Evolutionary conservation across 2,797 vertebrate species (phyloP).

Genomic region (Thunnus albacares): DNA sequence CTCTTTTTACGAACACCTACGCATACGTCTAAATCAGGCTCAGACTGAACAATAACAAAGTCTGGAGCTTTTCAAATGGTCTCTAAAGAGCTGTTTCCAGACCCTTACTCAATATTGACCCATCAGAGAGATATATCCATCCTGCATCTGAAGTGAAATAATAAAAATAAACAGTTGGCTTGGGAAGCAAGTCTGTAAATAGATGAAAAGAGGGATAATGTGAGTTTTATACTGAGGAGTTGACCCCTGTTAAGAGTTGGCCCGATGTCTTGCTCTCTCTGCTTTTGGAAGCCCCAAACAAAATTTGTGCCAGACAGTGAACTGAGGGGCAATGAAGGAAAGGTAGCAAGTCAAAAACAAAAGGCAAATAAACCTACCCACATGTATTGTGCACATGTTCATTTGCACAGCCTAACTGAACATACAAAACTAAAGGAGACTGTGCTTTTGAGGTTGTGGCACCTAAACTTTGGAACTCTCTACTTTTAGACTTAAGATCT

Average conservation of each 20-base stretch:
- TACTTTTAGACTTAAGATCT: too few relatives aligned
- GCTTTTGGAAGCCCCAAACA: conserved; percentile 71
- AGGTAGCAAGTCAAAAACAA: conserved; percentile 56
- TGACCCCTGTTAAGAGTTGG: conserved; percentile 79
- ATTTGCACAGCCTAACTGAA: conserved; percentile 50
- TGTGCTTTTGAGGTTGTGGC: too few relatives aligned
- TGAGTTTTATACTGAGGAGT: conserved; percentile 74
- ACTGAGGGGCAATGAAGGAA: conserved; percentile 67
- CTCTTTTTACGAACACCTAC: conserved; percentile 74
- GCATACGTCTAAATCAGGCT: conserved; percentile 76
- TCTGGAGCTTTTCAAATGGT: conserved; percentile 76
- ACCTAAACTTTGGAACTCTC: too few relatives aligned
- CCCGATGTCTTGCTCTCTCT: conserved; percentile 29
- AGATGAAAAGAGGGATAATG: conserved; percentile 75
- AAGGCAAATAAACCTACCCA: conserved; percentile 59
- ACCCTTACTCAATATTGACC: conserved; percentile 72
- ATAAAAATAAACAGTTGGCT: conserved; percentile 79
- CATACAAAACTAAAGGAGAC: not conserved
- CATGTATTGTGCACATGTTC: conserved; percentile 36
- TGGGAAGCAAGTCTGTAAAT: conserved; percentile 63
- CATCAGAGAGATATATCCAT: conserved; percentile 73
- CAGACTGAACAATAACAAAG: conserved; percentile 84
- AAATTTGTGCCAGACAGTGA: conserved; percentile 74
- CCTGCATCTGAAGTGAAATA: conserved; percentile 74
- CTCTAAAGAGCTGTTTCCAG: conserved; percentile 78